A percentile compares a stretch with the other conserved stretches of the same genome.
Conservation (phyloP, 2,113 vertebrate species). For the Onychorhynchus coronatus region DNA sequence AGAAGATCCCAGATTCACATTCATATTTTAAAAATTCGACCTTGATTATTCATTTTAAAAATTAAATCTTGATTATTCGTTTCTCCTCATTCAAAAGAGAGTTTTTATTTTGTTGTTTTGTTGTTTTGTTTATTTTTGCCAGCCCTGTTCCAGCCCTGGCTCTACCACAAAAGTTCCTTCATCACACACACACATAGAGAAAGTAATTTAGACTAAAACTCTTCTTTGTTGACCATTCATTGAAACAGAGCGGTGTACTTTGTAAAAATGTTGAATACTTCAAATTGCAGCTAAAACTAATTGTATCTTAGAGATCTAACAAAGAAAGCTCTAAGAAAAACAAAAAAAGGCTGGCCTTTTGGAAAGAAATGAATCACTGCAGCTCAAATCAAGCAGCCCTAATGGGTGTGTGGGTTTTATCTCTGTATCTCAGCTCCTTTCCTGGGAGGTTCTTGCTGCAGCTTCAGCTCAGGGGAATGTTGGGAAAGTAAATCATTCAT, state of each 20-base stretch:
- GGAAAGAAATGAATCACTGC: neutral
- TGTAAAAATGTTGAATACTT: neutral
- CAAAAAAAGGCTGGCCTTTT: neutral
- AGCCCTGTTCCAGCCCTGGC: neutral
- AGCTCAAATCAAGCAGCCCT: neutral
- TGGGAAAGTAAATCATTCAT: constrained; percentile 3
- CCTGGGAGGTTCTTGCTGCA: neutral
- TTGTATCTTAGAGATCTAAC: neutral
- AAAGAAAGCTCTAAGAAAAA: neutral
- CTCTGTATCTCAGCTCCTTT: neutral
- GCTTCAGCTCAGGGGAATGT: neutral
- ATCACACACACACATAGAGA: neutral
- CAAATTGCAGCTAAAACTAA: neutral
- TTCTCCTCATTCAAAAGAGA: neutral
- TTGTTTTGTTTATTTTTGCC: too few relatives aligned
- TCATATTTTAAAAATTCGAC: neutral
- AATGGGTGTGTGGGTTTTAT: neutral
- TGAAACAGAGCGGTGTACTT: neutral
- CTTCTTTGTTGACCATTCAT: neutral
- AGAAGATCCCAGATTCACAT: neutral
- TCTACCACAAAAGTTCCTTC: neutral
- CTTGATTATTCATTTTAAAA: neutral
- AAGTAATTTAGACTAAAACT: constrained; percentile 11
- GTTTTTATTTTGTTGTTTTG: neutral
- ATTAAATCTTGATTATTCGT: neutral